Conservation (phyloP, 37 sponge, comb jelly and placozoan genomes). For the Dysidea cf. avara region DNA sequence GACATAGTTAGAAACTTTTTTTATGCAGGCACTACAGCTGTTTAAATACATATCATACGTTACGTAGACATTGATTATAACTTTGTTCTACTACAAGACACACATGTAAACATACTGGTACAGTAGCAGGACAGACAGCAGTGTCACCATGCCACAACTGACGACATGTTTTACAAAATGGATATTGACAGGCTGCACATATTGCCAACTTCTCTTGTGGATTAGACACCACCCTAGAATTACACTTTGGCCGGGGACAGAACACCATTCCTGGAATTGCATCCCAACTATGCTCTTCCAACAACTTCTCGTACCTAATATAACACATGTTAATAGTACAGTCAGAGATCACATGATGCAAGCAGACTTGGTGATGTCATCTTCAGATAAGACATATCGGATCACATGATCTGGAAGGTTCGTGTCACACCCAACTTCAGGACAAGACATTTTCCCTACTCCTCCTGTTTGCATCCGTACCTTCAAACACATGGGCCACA, state of each 20-base stretch:
- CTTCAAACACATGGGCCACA: background rate
- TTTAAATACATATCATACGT: too few species aligned
- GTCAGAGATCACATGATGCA: background rate
- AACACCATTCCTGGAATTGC: conserved; percentile 71
- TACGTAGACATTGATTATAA: too few species aligned
- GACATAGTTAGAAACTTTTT: too few species aligned
- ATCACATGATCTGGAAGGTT: too few species aligned
- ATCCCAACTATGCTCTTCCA: conserved; percentile 43
- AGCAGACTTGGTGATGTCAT: too few species aligned
- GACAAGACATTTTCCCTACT: too few species aligned
- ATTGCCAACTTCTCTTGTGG: conserved; percentile 46
- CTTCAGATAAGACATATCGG: too few species aligned
- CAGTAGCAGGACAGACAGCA: conserved; percentile 34
- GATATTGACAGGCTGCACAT: conserved; percentile 48
- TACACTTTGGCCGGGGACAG: conserved; percentile 58
- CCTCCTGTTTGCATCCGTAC: too few species aligned
- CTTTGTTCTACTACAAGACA: too few species aligned
- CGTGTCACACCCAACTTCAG: too few species aligned
- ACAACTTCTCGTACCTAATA: conserved; percentile 43
- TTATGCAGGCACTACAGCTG: too few species aligned
- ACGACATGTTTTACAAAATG: conserved; percentile 66
- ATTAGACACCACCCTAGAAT: conserved; percentile 51
- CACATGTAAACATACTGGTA: conserved; percentile 19
- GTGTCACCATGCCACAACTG: conserved; percentile 62
- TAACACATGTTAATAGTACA: background rate